A percentile compares a stretch with the other conserved stretches of the same genome.
Evolutionary conservation across 1,140 invertebrate genomes (phyloP).

Genomic region (Mya arenaria): DNA sequence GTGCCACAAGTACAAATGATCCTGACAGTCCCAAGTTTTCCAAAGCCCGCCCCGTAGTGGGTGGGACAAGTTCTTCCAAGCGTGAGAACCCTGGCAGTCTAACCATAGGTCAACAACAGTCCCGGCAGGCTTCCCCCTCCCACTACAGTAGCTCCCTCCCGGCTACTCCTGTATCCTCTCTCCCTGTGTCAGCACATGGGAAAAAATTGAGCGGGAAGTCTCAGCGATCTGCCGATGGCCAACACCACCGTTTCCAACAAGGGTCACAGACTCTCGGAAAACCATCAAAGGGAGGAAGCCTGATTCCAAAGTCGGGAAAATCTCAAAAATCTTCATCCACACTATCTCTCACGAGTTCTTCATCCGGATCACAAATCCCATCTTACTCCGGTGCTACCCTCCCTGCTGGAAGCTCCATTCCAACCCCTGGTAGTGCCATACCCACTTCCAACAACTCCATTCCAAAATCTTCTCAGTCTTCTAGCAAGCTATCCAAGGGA

Average conservation of each 20-base stretch:
- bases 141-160: conserved; percentile 53
- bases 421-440: conserved; percentile 54
- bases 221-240: conserved; percentile 31
- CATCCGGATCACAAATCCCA: conserved; percentile 65
- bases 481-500: conserved; percentile 54
- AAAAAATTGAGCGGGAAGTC: conserved; percentile 59
- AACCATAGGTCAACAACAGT: conserved; percentile 57
- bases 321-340: conserved; percentile 64
- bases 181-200: conserved; percentile 41
- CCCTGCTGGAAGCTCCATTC: conserved; percentile 58
- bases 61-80: conserved; percentile 63
- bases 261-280: conserved; percentile 62
- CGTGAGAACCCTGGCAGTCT: conserved; percentile 61
- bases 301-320: conserved; percentile 67
- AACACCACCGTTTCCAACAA: conserved; percentile 21
- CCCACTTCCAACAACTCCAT: conserved; percentile 71
- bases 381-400: conserved; percentile 52
- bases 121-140: conserved; percentile 46
- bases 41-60: conserved; percentile 60
- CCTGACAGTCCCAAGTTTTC: conserved; percentile 73
- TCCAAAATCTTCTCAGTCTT: conserved; percentile 70
- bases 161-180: conserved; percentile 46
- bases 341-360: conserved; percentile 46
- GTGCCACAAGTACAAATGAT: conserved; percentile 62
- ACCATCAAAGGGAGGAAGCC: conserved; percentile 72